A percentile compares a stretch with the other conserved stretches of the same genome.
Evolutionary conservation across 30 jellyfish, hydroid and myxozoan species (phyloP).

Genomic region (Mastigias papua): DNA sequence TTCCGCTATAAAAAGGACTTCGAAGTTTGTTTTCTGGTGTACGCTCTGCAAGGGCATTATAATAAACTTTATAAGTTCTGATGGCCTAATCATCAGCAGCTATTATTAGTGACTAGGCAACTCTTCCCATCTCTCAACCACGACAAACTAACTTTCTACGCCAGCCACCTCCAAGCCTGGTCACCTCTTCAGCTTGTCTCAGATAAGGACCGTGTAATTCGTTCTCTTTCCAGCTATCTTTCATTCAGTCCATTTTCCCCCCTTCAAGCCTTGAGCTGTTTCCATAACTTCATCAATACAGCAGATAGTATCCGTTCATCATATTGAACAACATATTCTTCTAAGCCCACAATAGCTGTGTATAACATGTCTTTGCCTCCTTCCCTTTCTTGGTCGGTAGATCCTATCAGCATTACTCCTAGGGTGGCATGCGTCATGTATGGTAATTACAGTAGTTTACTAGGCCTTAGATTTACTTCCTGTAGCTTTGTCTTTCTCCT

Average conservation of each 20-base stretch:
- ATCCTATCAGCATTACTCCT: conserved; percentile 10
- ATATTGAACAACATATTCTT: background rate
- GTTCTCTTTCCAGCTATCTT: conserved; percentile 50
- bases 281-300: conserved; percentile 37
- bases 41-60: too few species aligned
- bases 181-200: conserved; percentile 34
- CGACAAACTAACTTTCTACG: too few species aligned
- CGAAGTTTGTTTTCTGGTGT: too few species aligned
- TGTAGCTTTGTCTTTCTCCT: background rate
- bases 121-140: conserved; percentile 44
- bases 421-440: conserved; percentile 12
- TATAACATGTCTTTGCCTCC: background rate
- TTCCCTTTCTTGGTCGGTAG: background rate
- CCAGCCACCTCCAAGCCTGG: conserved; percentile 3
- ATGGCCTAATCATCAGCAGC: conserved; percentile 35
- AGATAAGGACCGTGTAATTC: conserved; percentile 27
- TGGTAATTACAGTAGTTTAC: background rate
- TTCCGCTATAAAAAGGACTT: too few species aligned
- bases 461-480: background rate
- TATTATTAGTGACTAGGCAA: conserved; percentile 13
- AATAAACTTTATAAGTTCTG: conserved; percentile 18
- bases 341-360: background rate
- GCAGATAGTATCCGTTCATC: background rate
- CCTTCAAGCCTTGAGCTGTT: conserved; percentile 29
- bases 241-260: conserved; percentile 34